These are phyloP conservation scores for Acleris cristana DNA, from an alignment of 2,888 invertebrate genomes.

Conservation along the genomic window DNA sequence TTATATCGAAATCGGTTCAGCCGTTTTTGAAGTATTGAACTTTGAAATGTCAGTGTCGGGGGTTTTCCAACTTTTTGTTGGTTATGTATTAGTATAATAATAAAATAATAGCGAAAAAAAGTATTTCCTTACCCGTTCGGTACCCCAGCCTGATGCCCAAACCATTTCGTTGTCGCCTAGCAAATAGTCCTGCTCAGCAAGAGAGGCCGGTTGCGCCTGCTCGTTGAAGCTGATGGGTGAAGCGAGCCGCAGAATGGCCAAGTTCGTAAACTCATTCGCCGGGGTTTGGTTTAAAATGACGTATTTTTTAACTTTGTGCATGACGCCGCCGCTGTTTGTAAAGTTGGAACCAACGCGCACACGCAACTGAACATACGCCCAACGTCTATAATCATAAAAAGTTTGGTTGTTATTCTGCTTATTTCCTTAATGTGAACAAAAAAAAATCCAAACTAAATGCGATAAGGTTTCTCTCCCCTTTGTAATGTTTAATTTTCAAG, in stretches of 20 bases:
- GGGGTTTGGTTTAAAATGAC: conserved; percentile 40
- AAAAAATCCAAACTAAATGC: too few relatives aligned
- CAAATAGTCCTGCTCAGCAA: conserved; percentile 43
- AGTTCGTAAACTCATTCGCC: conserved; percentile 50
- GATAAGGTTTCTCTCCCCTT: too few relatives aligned
- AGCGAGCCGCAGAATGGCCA: conserved; percentile 48
- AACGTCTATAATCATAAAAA: too few relatives aligned
- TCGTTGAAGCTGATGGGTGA: conserved; percentile 39
- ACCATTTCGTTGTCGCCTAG: conserved; percentile 44
- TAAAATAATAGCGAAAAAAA: too few relatives aligned
- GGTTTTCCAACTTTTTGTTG: too few relatives aligned
- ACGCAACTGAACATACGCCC: conserved; percentile 46
- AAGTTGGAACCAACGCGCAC: conserved; percentile 47
- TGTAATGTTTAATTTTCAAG: too few relatives aligned
- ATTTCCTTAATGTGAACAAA: too few relatives aligned
- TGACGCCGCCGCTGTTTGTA: conserved; percentile 44
- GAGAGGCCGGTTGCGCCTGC: conserved; percentile 37
- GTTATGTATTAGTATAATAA: too few relatives aligned
- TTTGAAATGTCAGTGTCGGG: too few relatives aligned
- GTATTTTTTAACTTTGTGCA: conserved; percentile 31
- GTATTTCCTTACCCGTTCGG: conserved; percentile 41
- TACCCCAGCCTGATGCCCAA: conserved; percentile 56
- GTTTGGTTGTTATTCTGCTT: too few relatives aligned
- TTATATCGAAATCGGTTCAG: too few relatives aligned
- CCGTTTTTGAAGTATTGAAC: too few relatives aligned